Conservation (phyloP, 2,113 vertebrate species). For the Asarcornis scutulata region DNA sequence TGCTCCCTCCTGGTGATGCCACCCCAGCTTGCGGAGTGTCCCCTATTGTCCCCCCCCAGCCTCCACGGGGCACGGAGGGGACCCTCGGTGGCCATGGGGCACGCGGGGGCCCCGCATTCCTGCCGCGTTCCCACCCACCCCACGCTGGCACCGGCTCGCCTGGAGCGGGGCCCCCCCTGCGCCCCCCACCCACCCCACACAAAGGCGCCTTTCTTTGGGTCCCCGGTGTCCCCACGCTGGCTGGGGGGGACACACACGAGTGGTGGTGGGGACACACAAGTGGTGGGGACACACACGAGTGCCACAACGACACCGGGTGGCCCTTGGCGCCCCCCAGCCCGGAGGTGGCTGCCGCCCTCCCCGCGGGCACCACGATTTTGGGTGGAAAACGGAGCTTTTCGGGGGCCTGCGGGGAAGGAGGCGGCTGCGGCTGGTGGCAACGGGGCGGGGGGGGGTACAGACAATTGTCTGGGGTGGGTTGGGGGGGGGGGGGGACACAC, state of each 20-base stretch:
- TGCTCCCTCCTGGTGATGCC: not conserved
- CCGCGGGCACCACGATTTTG: not conserved
- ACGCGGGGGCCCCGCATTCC: slow-evolving; percentile 3
- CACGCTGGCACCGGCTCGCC: not conserved
- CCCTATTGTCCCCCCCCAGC: not conserved
- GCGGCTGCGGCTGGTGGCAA: not conserved
- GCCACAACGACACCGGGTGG: not conserved
- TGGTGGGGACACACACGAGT: too few relatives aligned
- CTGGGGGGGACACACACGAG: not conserved
- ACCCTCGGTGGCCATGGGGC: not conserved
- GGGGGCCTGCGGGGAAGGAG: not conserved
- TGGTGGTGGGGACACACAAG: not conserved
- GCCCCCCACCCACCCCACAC: slow-evolving; percentile 37
- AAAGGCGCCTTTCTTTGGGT: slow-evolving; percentile 72
- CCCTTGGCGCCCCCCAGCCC: not conserved
- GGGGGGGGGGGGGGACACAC: not conserved
- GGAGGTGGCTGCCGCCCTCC: not conserved
- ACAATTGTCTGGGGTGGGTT: slow-evolving; percentile 41
- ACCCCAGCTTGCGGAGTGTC: not conserved
- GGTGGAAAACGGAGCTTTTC: not conserved
- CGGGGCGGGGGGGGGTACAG: not conserved
- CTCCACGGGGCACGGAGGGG: not conserved
- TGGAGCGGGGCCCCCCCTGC: slow-evolving; percentile 38
- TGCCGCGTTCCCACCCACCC: not conserved
- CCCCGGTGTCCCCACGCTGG: not conserved